Base-by-base conservation (phyloP, 2,888 invertebrate species). In the Nematopogon swammerdamellus region DNA sequence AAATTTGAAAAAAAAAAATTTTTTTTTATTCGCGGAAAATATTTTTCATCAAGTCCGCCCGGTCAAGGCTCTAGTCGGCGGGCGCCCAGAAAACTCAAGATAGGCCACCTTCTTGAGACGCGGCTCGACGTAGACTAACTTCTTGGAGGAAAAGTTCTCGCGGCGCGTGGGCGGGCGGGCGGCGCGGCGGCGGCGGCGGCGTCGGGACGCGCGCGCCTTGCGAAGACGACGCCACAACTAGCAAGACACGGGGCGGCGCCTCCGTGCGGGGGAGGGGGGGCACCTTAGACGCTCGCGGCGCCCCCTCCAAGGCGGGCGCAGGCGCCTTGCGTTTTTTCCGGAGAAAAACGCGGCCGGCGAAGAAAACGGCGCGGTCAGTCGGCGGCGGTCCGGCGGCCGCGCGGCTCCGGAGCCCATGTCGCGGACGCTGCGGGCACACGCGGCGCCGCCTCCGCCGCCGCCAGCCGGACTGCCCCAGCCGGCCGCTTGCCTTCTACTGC, bases 71-170 rank as follows among this genome's bases (percentile, higher is more conserved):
- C 25, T 25, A 4, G n/a, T n/a, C n/a, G n/a, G 5, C 25, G 25
- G 49, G 59, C 65, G 60, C 45, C 55, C 57, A 65, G 70, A 66
- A 68, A 66, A 70, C 70, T 75, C 74, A 72, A 74, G 68, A 68
- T 67, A 67, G 76, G 11, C 36, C 57, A 79, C 79, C 77, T 72
- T 63, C 72, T 79, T 71, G 79, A 74, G 77, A 76, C 74, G 76
- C 77, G 77, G 73, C 73, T 75, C 75, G 77, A 68, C 75, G 75
- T 69, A 76, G 79, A 81, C 80, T 81, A 80, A 80, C 77, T 80
- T 81, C 80, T 80, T 79, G 79, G 73, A 75, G 82, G 70, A 80
- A 81, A 80, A 80, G 71, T 77, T 74, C 70, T 46, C 4, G 4
- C 5, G 16, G 43, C 50, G 48, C 45, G 47, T 44, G 47, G 45